Conservation (phyloP, 2,797 vertebrate species). For the Furcifer pardalis region DNA sequence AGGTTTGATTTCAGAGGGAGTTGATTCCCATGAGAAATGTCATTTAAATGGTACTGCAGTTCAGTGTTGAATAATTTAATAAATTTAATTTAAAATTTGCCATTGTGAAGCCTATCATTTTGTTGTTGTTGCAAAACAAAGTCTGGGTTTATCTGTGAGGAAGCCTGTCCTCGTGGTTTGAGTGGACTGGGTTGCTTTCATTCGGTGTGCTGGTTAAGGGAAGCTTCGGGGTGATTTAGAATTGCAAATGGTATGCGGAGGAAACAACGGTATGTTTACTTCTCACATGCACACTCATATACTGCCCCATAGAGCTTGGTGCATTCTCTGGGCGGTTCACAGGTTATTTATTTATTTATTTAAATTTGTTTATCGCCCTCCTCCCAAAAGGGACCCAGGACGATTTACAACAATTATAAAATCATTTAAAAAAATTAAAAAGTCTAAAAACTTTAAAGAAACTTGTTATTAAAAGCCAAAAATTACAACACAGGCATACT, state of each 20-base stretch:
- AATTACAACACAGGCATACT: no score
- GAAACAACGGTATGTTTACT: background rate
- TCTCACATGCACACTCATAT: no score
- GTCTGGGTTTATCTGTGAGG: background rate
- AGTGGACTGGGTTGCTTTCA: no score
- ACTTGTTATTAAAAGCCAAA: no score
- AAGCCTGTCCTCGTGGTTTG: background rate
- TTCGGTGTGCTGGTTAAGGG: background rate
- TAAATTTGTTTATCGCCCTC: no score
- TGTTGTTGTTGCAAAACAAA: background rate
- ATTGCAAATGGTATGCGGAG: background rate
- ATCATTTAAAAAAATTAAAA: no score
- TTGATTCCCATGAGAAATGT: background rate
- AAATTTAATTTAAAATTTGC: constrained; percentile 32
- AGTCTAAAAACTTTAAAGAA: no score
- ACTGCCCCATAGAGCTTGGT: no score
- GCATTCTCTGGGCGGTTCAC: no score
- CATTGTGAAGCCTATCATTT: background rate
- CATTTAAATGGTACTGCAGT: constrained; percentile 1
- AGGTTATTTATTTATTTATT: no score
- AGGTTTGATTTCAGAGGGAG: background rate
- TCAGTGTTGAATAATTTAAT: constrained; percentile 42
- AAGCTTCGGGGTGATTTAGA: background rate
- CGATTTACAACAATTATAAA: no score
- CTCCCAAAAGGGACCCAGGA: no score